Base-by-base conservation (phyloP, 1,140 invertebrate species). In the Meloidogyne chitwoodi region DNA sequence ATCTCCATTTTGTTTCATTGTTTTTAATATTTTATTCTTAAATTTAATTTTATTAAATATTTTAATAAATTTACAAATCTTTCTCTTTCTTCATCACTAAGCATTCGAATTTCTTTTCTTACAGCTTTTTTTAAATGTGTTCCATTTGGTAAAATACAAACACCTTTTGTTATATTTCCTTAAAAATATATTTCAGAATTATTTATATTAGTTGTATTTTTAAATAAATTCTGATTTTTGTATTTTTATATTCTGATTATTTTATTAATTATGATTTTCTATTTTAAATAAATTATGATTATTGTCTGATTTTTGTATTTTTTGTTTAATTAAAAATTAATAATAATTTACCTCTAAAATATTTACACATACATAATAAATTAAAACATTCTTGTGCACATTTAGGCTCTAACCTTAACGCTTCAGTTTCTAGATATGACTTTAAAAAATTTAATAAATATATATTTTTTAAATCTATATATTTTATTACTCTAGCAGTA, bases 1-100 rank as follows among this genome's bases (percentile, higher is more conserved):
- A n/a, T 70, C 68, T 41, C 85, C 85, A 65, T 64, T 85, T 16
- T 81, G 70, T 69, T 89, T 89, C 12, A 89, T 75, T 56, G 78
- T 67, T 27, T 82, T 83, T 2, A 89, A 24, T 11, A 88, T 88
- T 41, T 78, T 75, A 77, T 89, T 88, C 70, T 72, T 16, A 44
- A 71, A n/a, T n/a, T n/a, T n/a, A 12, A 24, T 1, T 44, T 44
- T 44, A 2, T 44, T 44, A 1, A 8, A 41, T 41, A 41, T 75
- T 26, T 41, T 34, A 11, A 24, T 63, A 2, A 63, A 27, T 72
- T n/a, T 72, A 72, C 70, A 73, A 64, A 73, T 73, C 61, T 73
- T 64, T 24, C 22, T 22, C 77, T 44, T 68, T 81, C 79, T 14
- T 80, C 73, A 44, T 79, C 79, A 38, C 44, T 72, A 8, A 80